Evolutionary conservation across 2,113 vertebrate genomes (phyloP), one percentile per base, ranked within the genome.

Genomic region (Octodon degus): DNA sequence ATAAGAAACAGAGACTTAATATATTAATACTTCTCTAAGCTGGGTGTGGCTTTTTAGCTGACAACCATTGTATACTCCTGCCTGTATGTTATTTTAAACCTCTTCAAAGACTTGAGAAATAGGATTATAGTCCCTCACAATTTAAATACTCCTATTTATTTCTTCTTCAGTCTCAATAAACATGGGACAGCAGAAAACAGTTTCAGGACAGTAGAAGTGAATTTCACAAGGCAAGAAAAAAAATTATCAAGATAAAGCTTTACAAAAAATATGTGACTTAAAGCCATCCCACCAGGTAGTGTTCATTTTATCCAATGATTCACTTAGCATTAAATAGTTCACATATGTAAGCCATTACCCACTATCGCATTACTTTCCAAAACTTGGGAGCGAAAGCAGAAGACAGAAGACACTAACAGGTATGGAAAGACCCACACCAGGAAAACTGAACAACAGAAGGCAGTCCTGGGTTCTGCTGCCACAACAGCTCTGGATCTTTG

Each of bases 1-100:
- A 97, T 94, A 97, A 97, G 32, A 65, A 94, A 96, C 86, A 12
- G 22, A 55, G 77, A 91, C 97, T 93, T 92, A 91, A 65, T 93
- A 94, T 30, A 91, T 74, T 76, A 80, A 84, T 79, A 63, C 12
- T 93, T 77, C n/a, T 97, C 40, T 76, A 89, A 89, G 89, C 3
- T 32, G 68, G 65, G 47, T 58, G n/a, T 85, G 96, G 96, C 65
- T 97, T 85, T 93, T 19, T 74, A 70, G 89, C 40, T 50, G 79
- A 68, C 77, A 96, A 97, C 84, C 93, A n/a, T 40, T 63, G 77
- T 2, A n/a, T 68, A 88, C 47, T 79, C 19, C 50, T 96, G 82
- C 81, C 95, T 37, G 70, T 95, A 83, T 81, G 72, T 81, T 97
- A 77, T 72, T 96, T 96, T 96, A 91, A 91, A 70, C 93, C 94